Conservation (phyloP, 2,113 vertebrate species). For the Tenebrosternarchus preto region DNA sequence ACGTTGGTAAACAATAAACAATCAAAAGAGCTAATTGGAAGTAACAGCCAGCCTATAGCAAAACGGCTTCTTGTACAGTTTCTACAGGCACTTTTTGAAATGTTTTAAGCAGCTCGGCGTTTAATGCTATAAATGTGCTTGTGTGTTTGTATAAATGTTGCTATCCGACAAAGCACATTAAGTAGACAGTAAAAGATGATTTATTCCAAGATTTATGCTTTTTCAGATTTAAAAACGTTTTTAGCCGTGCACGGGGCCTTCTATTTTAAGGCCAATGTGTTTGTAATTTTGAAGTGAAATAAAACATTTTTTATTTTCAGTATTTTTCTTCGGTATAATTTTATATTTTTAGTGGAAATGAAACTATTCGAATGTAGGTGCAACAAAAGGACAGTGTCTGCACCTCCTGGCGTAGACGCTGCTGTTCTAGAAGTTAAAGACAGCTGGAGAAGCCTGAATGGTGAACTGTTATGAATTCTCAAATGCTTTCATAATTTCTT, state of each 20-base stretch:
- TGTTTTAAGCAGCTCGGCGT: neutral
- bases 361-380: neutral
- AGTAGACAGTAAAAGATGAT: neutral
- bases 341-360: neutral
- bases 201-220: constrained; percentile 3
- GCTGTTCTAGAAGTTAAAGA: neutral
- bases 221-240: neutral
- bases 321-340: neutral
- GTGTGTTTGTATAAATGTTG: neutral
- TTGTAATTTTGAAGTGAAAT: neutral
- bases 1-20: constrained; percentile 3
- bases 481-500: neutral
- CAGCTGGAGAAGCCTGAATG: neutral
- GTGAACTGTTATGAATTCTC: constrained; percentile 11
- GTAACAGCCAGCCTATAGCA: neutral
- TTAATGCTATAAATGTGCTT: neutral
- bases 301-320: neutral
- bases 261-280: neutral
- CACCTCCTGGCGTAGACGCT: neutral
- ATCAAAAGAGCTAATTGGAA: neutral
- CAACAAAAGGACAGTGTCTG: neutral
- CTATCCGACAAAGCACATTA: too few species aligned
- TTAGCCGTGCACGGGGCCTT: neutral
- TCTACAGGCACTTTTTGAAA: neutral
- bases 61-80: neutral